phyloP scores from a whole-genome alignment of 2,797 vertebrate genomes.

The Sebastes cheni region DNA sequence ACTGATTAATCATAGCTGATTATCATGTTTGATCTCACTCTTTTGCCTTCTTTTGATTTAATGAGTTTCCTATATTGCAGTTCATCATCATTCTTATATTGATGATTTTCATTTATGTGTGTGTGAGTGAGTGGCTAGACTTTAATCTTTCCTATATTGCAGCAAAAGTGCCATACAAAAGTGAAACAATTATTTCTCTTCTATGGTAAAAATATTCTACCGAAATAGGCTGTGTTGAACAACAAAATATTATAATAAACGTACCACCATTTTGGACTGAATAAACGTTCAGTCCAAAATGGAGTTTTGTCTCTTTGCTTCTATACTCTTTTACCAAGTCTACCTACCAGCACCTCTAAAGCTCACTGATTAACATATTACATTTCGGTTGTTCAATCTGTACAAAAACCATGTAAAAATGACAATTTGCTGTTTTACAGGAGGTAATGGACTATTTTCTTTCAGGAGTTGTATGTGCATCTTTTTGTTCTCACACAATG shows the following conservation, averaged over 20 bases:
- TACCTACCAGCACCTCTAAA: background rate
- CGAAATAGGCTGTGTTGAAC: too few relatives aligned
- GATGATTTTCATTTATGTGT: background rate
- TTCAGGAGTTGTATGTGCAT: too few relatives aligned
- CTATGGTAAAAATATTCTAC: too few relatives aligned
- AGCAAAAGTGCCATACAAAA: too few relatives aligned
- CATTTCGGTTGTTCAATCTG: background rate
- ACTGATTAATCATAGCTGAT: background rate
- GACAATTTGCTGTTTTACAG: background rate
- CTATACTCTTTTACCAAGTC: background rate
- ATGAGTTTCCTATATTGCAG: background rate
- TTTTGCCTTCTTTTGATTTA: background rate
- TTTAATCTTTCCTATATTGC: background rate
- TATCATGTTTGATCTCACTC: background rate
- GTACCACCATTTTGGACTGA: too few relatives aligned
- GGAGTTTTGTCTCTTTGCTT: too few relatives aligned
- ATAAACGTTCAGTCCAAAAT: too few relatives aligned
- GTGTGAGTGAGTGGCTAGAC: background rate
- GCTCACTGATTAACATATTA: background rate
- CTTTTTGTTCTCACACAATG: too few relatives aligned
- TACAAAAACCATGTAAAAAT: background rate
- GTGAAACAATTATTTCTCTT: too few relatives aligned
- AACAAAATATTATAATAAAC: too few relatives aligned
- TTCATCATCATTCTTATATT: background rate
- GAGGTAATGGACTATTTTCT: background rate